Conservation (phyloP, 2,888 invertebrate species). For the Aleiodes alternator region DNA sequence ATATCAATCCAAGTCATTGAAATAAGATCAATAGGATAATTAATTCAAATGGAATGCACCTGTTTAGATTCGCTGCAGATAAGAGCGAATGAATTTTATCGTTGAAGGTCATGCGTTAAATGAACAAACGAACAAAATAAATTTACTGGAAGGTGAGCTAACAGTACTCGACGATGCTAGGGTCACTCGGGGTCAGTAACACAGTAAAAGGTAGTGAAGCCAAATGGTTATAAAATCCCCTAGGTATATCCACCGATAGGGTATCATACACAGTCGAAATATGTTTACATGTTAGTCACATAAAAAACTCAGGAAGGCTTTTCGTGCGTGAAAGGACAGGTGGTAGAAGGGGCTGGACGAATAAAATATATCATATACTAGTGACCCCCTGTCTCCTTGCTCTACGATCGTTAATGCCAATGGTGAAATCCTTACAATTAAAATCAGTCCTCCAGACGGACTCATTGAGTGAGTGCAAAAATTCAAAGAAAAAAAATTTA, state of each 20-base stretch:
- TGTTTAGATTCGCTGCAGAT: background rate
- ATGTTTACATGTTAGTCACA: background rate
- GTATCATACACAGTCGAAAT: slow-evolving; percentile 9
- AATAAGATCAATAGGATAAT: background rate
- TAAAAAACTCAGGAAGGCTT: slow-evolving; percentile 10
- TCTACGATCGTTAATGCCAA: too few relatives aligned
- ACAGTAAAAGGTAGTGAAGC: slow-evolving; percentile 65
- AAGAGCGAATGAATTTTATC: slow-evolving; percentile 21
- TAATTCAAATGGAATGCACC: background rate
- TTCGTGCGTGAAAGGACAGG: slow-evolving; percentile 1
- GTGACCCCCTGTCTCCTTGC: too few relatives aligned
- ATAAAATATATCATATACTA: too few relatives aligned
- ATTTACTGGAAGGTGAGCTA: slow-evolving; percentile 64
- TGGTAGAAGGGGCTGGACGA: background rate
- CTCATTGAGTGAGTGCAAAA: too few relatives aligned
- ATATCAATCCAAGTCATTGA: background rate
- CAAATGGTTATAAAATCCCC: slow-evolving; percentile 18
- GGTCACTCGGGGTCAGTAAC: slow-evolving; percentile 75
- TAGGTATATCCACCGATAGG: slow-evolving; percentile 1
- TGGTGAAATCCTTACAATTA: too few relatives aligned
- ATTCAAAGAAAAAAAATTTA: too few relatives aligned
- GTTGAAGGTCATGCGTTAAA: slow-evolving; percentile 18
- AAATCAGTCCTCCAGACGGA: too few relatives aligned
- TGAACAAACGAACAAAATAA: slow-evolving; percentile 49
- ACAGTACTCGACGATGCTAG: slow-evolving; percentile 67